Percentiles rank a stretch among this genome's conserved stretches.
phyloP scores from a whole-genome alignment of 2,113 vertebrate species.

The Xyliphius kryptos region DNA sequence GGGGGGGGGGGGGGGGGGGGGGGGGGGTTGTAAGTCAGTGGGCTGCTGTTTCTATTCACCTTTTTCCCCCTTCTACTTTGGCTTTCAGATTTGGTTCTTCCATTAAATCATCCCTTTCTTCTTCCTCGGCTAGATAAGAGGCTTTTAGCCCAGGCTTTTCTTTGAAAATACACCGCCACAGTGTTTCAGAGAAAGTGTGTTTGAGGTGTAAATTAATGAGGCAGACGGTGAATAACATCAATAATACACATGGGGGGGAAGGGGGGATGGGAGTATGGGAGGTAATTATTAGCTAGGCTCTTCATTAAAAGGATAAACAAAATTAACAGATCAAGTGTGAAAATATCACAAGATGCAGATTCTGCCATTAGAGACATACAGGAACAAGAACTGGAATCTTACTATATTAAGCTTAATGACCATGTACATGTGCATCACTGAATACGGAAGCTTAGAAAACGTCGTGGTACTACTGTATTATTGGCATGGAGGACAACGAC shows the following conservation, averaged over 20 bases:
- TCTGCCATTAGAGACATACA: slow-evolving; percentile 16
- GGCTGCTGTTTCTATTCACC: slow-evolving; percentile 40
- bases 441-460: not conserved
- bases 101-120: slow-evolving; percentile 65
- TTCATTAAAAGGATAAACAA: slow-evolving; percentile 37
- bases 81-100: slow-evolving; percentile 52
- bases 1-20: slow-evolving; percentile 13
- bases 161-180: slow-evolving; percentile 40
- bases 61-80: slow-evolving; percentile 41
- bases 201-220: slow-evolving; percentile 47
- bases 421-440: not conserved
- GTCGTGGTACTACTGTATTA: too few species aligned
- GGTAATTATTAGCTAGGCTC: slow-evolving; percentile 24
- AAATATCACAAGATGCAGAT: slow-evolving; percentile 29
- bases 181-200: slow-evolving; percentile 32
- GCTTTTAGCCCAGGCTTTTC: slow-evolving; percentile 62
- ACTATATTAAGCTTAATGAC: not conserved
- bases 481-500: too few species aligned
- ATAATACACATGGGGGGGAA: slow-evolving; percentile 17
- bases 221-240: slow-evolving; percentile 40
- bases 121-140: slow-evolving; percentile 57
- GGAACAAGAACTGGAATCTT: slow-evolving; percentile 4
- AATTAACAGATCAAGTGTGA: slow-evolving; percentile 29
- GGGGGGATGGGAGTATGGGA: slow-evolving; percentile 9
- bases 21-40: not conserved